phyloP scores from a whole-genome alignment of 2,888 invertebrate species.

The Pandemis corylana region DNA sequence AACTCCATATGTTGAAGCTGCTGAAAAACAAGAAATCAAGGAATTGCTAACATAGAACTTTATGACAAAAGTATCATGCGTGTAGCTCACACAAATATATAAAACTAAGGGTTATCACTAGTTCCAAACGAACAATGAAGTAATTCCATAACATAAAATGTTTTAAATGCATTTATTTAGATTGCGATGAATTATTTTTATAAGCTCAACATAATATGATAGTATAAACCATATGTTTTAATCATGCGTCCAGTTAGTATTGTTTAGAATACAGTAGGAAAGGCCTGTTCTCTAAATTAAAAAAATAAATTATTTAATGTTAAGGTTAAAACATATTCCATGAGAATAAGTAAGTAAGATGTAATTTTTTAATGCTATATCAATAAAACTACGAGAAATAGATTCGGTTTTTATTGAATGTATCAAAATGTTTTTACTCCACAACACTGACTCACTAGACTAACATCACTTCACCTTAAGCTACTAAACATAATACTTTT shows the following conservation, averaged over 20 bases:
- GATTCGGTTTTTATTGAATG: slow-evolving; percentile 44
- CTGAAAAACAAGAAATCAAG: slow-evolving; percentile 96
- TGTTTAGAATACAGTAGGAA: slow-evolving; percentile 61
- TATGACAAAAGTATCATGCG: slow-evolving; percentile 45
- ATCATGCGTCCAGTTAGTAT: slow-evolving; percentile 75
- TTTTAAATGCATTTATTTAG: slow-evolving; percentile 83
- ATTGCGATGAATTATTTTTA: slow-evolving; percentile 80
- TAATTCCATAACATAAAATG: slow-evolving; percentile 65
- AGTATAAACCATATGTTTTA: slow-evolving; percentile 64
- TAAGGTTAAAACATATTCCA: slow-evolving; percentile 67
- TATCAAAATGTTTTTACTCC: slow-evolving; percentile 26
- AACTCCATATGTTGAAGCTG: slow-evolving; percentile 93
- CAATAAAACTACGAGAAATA: slow-evolving; percentile 54
- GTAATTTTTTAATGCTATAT: slow-evolving; percentile 77
- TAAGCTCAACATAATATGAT: slow-evolving; percentile 71
- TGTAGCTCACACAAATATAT: slow-evolving; percentile 55
- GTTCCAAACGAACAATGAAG: slow-evolving; percentile 59
- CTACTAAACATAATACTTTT: too few relatives aligned
- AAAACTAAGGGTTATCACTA: slow-evolving; percentile 67
- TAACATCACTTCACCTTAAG: too few relatives aligned
- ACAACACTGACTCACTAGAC: background rate
- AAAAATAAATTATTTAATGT: slow-evolving; percentile 77
- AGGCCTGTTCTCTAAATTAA: slow-evolving; percentile 76
- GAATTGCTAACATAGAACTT: slow-evolving; percentile 84
- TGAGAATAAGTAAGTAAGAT: slow-evolving; percentile 60